Evolutionary conservation across 2,113 vertebrate genomes (phyloP), one percentile per base, ranked within the genome.

Genomic region (Zosterops pallidus): DNA sequence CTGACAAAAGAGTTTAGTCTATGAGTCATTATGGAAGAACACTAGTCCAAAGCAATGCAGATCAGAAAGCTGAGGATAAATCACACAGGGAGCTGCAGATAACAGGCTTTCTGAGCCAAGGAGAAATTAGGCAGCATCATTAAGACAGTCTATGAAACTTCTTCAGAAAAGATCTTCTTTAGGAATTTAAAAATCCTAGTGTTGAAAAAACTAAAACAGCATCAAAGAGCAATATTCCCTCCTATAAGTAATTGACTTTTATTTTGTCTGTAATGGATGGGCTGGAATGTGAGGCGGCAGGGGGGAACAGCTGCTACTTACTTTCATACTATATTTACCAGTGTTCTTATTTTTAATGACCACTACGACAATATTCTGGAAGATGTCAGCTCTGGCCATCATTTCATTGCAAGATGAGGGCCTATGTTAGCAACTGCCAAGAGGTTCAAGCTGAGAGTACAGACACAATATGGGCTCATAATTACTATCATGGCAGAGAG

Each of bases 21-120:
- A 6, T 88, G 75, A 91, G 46, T 85, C 94, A 88, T 68, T 57
- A 75, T 46, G 26, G 55, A 86, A 78, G 50, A n/a, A 89, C 33
- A 50, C 42, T 23, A 86, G 56, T 57, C 62, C 72, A 62, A 91
- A 81, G 65, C 41, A 96, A 41, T 11, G 57, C 24, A 90, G 44
- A 93, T 76, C 57, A 88, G 65, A 95, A 72, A 90, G 57, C 62
- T 84, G 63, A 80, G 35, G 57, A 76, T 87, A 94, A 91, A 87
- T 79, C 46, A 85, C 18, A 82, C 17, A 62, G 71, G 53, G 18
- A 87, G 39, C 31, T 68, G 56, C 2, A 20, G 28, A 72, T 60
- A 94, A 90, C 37, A 69, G 67, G 56, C 57, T 79, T 90, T 87
- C 75, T 90, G 59, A 94, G 52, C 60, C 68, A 90, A 60, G 46